Evolutionary conservation across 1,140 invertebrate species (phyloP), one percentile per base, ranked within the genome.

Genomic region (Dysdera silvatica): DNA sequence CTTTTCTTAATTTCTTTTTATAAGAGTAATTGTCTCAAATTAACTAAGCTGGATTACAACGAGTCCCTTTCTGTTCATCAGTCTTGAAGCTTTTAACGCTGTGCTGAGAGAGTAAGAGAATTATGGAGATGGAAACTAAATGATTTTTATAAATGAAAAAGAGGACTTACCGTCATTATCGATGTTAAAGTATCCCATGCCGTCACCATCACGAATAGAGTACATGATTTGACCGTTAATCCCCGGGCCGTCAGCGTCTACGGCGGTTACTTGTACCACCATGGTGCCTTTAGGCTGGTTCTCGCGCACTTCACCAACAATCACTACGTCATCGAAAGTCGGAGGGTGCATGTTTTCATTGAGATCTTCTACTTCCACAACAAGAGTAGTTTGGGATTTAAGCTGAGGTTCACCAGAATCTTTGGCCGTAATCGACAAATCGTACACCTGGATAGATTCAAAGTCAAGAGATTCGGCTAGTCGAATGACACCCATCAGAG

Each of bases 151-250:
- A n/a, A n/a, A n/a, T n/a, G n/a, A n/a, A n/a, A n/a, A n/a, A n/a
- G n/a, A n/a, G n/a, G n/a, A 31, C 81, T 82, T 77, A 93, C 92
- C 93, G 82, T 89, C 81, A 71, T 87, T 83, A 72, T 96, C 92
- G 55, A 98, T 89, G 64, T 84, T 82, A 80, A 98, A 98, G 54
- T 87, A 82, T 20, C 93, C 91, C 48, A 97, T 80, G 23, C 95
- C 95, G 71, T 89, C 85, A 8, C 95, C 95, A 49, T 85, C 89
- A 8, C 86, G 80, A 52, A 97, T 88, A 59, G 85, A 88, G 79
- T 97, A 98, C 12, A 82, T 82, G 37, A 97, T 81, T 58, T 84
- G 83, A 7, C 85, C 86, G 73, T 91, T 88, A 81, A 54, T 40
- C 26, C 29, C 86, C 85, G 4, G 83, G 7, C 84, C 80, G 76